Evolutionary conservation across 64 coral and sea anemone genomes (phyloP), one percentile per base, ranked within the genome.

Genomic region (Actinia equina): DNA sequence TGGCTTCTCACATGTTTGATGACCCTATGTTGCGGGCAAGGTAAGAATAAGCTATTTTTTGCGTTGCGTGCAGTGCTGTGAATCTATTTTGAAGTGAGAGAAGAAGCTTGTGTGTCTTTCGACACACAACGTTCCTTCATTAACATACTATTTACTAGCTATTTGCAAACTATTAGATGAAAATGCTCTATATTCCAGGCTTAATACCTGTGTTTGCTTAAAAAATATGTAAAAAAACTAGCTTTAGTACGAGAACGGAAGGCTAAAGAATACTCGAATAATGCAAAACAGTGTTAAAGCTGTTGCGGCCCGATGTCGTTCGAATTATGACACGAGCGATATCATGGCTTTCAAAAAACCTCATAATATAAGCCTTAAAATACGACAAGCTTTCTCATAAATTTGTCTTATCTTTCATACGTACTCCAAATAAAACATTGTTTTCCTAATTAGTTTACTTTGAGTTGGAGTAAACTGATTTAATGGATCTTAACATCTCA

Each of bases 11-110:
- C 74, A 18, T 80, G 51, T 84, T 77, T 83, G 69, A 44, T 43
- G 82, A 85, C 89, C 83, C 76, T 91, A 91, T 91, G 89, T 77
- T 86, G 89, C 67, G 71, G 13, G n/a, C 71, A 15, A 91, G 89
- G 89, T 91, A 86, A 52, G 83, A 58, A 18, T 59, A 64, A 57
- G 69, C 25, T 77, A 27, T 86, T 91, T 37, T 61, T 23, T 7
- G 25, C 19, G 7, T 65, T 78, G 67, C 83, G 43, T 91, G 71
- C 23, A 70, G 65, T 58, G 67, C 51, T 77, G 51, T 51, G n/a
- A 77, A 26, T 61, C n/a, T 42, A 65, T 4, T 79, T 79, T 8
- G 30, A 44, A 26, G 27, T 37, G 27, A 46, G 44, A 79, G 22
- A 57, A 57, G 55, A 57, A 57, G 55, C 76, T 78, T 78, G 26